These are phyloP conservation scores for Mesoclemmys tuberculata DNA, from an alignment of 2,113 vertebrate genomes.

Conservation along the genomic window DNA sequence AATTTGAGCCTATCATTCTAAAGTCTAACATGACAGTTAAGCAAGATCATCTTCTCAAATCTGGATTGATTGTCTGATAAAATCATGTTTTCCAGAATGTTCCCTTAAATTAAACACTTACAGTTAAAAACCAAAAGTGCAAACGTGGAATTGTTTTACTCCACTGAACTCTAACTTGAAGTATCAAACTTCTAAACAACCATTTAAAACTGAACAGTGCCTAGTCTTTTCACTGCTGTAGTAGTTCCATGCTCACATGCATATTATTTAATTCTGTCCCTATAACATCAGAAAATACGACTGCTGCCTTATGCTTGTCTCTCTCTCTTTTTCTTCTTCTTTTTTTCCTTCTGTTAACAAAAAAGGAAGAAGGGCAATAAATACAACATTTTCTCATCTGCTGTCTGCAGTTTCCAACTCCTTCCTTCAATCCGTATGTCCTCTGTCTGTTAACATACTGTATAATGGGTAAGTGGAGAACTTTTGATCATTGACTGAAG, in stretches of 20 bases:
- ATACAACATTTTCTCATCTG: background rate
- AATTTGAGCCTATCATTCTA: background rate
- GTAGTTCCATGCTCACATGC: background rate
- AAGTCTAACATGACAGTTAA: background rate
- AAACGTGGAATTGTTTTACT: background rate
- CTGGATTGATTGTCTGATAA: background rate
- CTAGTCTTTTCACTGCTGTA: background rate
- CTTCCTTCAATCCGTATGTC: background rate
- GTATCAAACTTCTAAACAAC: background rate
- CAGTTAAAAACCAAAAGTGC: background rate
- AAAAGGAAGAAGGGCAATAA: background rate
- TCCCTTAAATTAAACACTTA: background rate
- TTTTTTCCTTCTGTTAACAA: background rate
- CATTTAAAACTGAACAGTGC: background rate
- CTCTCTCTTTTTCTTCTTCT: background rate
- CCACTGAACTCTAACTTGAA: background rate
- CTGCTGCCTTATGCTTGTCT: background rate
- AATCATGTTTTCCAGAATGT: background rate
- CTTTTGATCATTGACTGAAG: background rate
- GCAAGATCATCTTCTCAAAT: background rate
- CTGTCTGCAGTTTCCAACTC: background rate
- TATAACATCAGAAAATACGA: background rate
- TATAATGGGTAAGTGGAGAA: background rate
- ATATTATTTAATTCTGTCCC: background rate
- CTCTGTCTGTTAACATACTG: slow-evolving; percentile 1